Evolutionary conservation across 2,113 vertebrate species (phyloP).

Genomic region (Agapornis roseicollis): DNA sequence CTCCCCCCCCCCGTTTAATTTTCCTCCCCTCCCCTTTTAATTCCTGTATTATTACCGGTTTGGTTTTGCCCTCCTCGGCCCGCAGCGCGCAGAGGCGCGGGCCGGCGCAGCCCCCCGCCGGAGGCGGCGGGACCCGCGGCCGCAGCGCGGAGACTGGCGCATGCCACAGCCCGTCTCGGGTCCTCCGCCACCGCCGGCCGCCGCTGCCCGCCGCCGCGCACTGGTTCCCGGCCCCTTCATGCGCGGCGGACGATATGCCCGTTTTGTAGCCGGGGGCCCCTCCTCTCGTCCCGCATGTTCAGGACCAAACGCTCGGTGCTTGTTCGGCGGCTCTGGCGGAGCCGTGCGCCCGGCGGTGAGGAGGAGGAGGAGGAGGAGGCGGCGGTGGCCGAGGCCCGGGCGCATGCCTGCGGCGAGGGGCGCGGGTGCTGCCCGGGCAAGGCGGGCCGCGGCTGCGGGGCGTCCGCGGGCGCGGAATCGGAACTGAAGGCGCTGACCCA

Average conservation of each 20-base stretch:
- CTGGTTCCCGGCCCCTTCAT: conserved; percentile 94
- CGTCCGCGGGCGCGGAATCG: conserved; percentile 79
- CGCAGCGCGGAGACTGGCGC: conserved; percentile 81
- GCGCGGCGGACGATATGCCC: conserved; percentile 96
- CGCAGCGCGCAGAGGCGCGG: too few species aligned
- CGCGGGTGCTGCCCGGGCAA: conserved; percentile 90
- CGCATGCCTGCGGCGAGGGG: conserved; percentile 61
- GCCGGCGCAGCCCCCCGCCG: too few species aligned
- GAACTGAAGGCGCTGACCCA: conserved; percentile 93
- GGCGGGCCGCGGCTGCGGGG: conserved; percentile 79
- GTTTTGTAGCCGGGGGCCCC: conserved; percentile 92
- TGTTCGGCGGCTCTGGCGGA: conserved; percentile 97
- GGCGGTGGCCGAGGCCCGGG: conserved; percentile 63
- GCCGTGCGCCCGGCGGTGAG: conserved; percentile 88
- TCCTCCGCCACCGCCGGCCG: conserved; percentile 63
- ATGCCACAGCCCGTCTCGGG: conserved; percentile 86
- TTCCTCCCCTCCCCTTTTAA: too few species aligned
- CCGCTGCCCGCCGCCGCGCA: conserved; percentile 81
- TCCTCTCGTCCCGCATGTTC: conserved; percentile 96
- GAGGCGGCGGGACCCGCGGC: not conserved
- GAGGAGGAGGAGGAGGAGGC: conserved; percentile 87
- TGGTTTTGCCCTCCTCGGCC: too few species aligned
- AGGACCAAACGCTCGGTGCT: conserved; percentile 98
- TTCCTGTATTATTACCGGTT: too few species aligned
- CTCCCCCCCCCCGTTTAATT: too few species aligned